These are phyloP conservation scores for Enteromius afrohamiltoni DNA, from an alignment of 2,797 vertebrate species.

Conservation along the genomic window DNA sequence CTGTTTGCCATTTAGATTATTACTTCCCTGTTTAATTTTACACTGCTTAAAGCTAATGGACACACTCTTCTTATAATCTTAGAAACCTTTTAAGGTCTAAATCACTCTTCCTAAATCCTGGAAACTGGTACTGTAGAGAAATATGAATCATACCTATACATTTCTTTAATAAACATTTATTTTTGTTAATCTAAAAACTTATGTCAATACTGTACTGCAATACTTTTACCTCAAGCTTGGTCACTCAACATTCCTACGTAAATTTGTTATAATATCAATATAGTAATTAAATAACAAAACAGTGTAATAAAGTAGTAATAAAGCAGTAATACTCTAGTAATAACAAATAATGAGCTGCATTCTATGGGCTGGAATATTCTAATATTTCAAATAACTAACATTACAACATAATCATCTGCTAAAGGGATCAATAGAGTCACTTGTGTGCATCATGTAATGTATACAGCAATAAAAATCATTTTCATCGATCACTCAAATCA, in stretches of 20 bases:
- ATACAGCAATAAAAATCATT: conserved; percentile 20
- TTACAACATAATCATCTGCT: conserved; percentile 11
- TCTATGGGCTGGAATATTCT: not conserved
- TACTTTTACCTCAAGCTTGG: not conserved
- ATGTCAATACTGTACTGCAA: not conserved
- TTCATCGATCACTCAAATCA: conserved; percentile 29
- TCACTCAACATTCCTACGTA: not conserved
- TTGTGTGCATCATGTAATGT: conserved; percentile 17
- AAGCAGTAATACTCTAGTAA: not conserved
- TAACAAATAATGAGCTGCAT: not conserved
- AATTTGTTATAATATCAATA: not conserved
- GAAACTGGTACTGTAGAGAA: not conserved
- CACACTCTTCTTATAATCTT: not conserved
- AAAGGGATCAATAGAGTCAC: conserved; percentile 25
- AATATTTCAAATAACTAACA: not conserved
- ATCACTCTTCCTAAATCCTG: not conserved
- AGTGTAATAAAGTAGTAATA: conserved; percentile 3
- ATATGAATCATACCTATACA: not conserved
- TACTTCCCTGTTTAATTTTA: not conserved
- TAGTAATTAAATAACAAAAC: not conserved
- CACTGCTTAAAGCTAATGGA: not conserved
- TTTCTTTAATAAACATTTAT: not conserved
- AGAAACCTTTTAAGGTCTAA: not conserved
- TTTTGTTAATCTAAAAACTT: not conserved
- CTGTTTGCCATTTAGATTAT: conserved; percentile 22